Evolutionary conservation across 2,797 vertebrate species (phyloP).

Genomic region (Ctenosaura bakeri): DNA sequence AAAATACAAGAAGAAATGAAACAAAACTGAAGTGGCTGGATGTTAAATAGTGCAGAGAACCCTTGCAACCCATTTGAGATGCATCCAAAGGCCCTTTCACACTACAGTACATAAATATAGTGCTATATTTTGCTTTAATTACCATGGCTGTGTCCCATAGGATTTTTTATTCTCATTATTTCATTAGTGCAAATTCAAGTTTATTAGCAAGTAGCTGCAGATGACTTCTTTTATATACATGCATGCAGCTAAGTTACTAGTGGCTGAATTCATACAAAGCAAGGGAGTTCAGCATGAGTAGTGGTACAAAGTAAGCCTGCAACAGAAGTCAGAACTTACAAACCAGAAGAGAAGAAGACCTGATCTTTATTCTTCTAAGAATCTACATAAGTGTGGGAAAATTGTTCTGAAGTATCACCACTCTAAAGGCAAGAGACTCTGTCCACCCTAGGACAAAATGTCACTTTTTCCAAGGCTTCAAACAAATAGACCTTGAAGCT

Average conservation of each 20-base stretch:
- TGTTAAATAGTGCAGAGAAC: too few species aligned
- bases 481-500: background rate
- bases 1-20: too few species aligned
- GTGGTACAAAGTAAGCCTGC: background rate
- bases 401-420: background rate
- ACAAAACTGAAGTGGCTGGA: too few species aligned
- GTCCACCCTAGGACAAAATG: background rate
- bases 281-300: background rate
- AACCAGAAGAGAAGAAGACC: background rate
- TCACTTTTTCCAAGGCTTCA: background rate
- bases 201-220: slow-evolving; percentile 14
- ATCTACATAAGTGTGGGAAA: background rate
- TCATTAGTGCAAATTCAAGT: background rate
- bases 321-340: background rate
- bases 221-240: background rate
- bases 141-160: too few species aligned
- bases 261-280: background rate
- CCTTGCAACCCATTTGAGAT: too few species aligned
- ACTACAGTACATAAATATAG: too few species aligned
- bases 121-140: too few species aligned
- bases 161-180: too few species aligned
- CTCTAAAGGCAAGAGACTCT: background rate
- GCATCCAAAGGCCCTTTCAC: too few species aligned
- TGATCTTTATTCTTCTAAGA: background rate
- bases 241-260: background rate